phyloP scores from a whole-genome alignment of 1,140 invertebrate species.

The Cotesia chilonis region DNA sequence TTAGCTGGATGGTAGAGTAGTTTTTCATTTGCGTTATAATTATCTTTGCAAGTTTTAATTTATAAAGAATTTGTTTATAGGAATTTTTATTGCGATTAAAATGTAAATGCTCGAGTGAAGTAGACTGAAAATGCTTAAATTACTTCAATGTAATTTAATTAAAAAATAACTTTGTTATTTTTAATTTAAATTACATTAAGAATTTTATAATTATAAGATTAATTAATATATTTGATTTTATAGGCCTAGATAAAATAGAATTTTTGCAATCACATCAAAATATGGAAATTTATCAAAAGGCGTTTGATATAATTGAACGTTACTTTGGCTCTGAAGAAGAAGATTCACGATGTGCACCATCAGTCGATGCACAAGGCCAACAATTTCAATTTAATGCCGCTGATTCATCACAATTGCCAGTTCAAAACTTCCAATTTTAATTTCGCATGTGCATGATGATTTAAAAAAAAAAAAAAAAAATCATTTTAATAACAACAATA shows the following conservation, averaged over 20 bases:
- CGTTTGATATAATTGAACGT: constrained; percentile 95
- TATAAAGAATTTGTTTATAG: too few species aligned
- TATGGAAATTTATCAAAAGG: constrained; percentile 94
- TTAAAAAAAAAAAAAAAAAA: constrained; percentile 15
- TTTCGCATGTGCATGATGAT: constrained; percentile 27
- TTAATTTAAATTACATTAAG: too few species aligned
- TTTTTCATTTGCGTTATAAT: too few species aligned
- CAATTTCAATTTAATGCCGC: constrained; percentile 81
- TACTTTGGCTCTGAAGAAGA: constrained; percentile 94
- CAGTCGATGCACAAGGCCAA: constrained; percentile 78
- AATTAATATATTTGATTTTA: constrained; percentile 48
- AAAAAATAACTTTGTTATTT: too few species aligned
- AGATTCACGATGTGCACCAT: constrained; percentile 82
- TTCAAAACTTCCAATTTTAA: constrained; percentile 84
- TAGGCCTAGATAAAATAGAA: constrained; percentile 97
- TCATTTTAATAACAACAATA: neutral
- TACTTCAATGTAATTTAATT: too few species aligned
- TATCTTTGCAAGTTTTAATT: too few species aligned
- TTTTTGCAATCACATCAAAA: constrained; percentile 97
- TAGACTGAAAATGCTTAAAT: too few species aligned
- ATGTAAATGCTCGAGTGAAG: too few species aligned
- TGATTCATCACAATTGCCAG: constrained; percentile 73
- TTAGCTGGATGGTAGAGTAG: too few species aligned
- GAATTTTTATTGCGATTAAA: too few species aligned
- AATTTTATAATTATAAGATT: neutral